These are phyloP conservation scores for Drepana falcataria DNA, from an alignment of 2,888 invertebrate genomes.

Conservation along the genomic window DNA sequence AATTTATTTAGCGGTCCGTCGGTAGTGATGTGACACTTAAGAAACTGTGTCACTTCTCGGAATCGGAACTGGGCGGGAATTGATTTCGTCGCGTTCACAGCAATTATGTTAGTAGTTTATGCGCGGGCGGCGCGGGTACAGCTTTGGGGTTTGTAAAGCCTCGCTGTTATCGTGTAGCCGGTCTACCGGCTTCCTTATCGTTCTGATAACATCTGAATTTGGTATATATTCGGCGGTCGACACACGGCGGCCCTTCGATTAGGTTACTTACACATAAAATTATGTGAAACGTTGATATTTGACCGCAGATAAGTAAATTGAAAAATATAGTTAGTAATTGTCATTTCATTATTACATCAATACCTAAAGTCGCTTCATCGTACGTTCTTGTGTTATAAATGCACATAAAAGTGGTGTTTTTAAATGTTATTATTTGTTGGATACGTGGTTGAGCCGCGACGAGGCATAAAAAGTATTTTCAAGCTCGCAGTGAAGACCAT, in stretches of 20 bases:
- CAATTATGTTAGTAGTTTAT: constrained; percentile 74
- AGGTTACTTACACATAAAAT: constrained; percentile 60
- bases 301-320: constrained; percentile 40
- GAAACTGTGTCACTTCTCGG: constrained; percentile 77
- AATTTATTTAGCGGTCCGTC: constrained; percentile 75
- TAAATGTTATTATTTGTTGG: constrained; percentile 29
- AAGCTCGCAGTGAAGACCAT: constrained; percentile 41
- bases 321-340: constrained; percentile 31
- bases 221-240: constrained; percentile 59
- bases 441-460: constrained; percentile 22
- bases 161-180: constrained; percentile 61
- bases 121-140: constrained; percentile 30
- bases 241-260: constrained; percentile 59
- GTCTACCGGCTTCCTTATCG: constrained; percentile 59
- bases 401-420: constrained; percentile 24
- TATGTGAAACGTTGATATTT: constrained; percentile 60
- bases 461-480: constrained; percentile 51
- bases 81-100: constrained; percentile 73
- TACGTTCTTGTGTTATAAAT: constrained; percentile 20
- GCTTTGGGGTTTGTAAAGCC: constrained; percentile 53
- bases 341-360: background rate
- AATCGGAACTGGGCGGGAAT: constrained; percentile 75
- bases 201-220: constrained; percentile 69
- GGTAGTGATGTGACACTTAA: constrained; percentile 78
- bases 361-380: constrained; percentile 4